Percentiles rank a stretch among this genome's conserved stretches.
Evolutionary conservation across 2,888 invertebrate genomes (phyloP).

Genomic region (Lottia gigantea): DNA sequence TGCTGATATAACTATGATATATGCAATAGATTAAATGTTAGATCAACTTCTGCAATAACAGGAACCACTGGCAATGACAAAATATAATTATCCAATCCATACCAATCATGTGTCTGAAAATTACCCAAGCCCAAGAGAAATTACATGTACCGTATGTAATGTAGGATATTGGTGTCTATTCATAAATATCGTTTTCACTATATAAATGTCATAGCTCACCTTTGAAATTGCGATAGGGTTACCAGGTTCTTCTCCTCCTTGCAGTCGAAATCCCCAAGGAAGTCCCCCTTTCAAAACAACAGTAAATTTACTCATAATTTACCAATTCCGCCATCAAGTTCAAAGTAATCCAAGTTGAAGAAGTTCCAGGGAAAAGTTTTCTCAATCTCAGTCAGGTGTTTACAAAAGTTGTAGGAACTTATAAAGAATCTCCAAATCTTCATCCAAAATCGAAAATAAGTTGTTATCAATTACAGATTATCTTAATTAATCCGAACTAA

Average conservation of each 20-base stretch:
- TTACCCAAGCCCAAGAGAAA: no score
- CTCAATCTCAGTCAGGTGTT: not conserved
- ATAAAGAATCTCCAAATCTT: no score
- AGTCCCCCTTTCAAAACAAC: constrained; percentile 84
- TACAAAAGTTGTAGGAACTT: no score
- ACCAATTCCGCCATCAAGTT: constrained; percentile 44
- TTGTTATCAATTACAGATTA: not conserved
- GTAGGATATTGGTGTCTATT: no score
- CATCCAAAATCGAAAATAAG: not conserved
- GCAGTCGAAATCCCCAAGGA: constrained; percentile 91
- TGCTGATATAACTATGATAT: no score
- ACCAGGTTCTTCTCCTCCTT: constrained; percentile 83
- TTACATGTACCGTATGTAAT: no score
- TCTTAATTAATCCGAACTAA: constrained; percentile 8
- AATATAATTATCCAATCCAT: no score
- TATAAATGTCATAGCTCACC: constrained; percentile 40
- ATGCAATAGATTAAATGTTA: no score
- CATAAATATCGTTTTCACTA: no score
- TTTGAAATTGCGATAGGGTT: constrained; percentile 79
- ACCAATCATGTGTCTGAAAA: no score
- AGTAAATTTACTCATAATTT: constrained; percentile 58
- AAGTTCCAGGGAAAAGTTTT: not conserved
- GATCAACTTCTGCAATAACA: no score
- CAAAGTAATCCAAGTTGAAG: constrained; percentile 7
- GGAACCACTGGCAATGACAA: no score